phyloP scores from a whole-genome alignment of 2,113 vertebrate genomes.

The Tor tambroides region DNA sequence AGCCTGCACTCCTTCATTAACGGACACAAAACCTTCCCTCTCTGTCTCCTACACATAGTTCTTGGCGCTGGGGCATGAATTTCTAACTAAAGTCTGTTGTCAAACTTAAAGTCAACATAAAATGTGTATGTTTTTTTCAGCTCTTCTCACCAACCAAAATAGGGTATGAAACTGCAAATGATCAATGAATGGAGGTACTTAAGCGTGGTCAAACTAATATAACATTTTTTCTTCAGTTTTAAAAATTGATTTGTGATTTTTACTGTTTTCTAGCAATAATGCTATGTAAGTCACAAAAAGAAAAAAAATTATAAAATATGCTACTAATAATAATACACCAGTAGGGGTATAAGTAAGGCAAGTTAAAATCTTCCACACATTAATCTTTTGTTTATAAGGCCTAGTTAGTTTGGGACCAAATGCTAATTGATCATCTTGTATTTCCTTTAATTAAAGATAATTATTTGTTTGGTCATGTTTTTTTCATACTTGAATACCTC shows the following conservation, averaged over 20 bases:
- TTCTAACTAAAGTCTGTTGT: not conserved
- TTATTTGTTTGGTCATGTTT: not conserved
- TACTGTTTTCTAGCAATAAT: not conserved
- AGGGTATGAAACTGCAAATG: not conserved
- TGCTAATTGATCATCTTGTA: not conserved
- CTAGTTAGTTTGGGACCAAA: not conserved
- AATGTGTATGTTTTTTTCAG: not conserved
- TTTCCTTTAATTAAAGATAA: not conserved
- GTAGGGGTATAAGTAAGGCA: not conserved
- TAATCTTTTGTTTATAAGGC: not conserved
- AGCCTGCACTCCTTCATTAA: slow-evolving; percentile 60
- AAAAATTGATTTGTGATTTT: not conserved
- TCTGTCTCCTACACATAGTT: slow-evolving; percentile 31
- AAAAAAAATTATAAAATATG: not conserved
- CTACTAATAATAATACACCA: not conserved
- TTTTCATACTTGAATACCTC: not conserved
- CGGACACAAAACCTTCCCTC: slow-evolving; percentile 38
- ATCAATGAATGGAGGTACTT: too few relatives aligned
- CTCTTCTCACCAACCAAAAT: not conserved
- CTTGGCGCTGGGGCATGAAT: not conserved
- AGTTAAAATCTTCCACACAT: not conserved
- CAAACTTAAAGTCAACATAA: not conserved
- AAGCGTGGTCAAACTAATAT: not conserved
- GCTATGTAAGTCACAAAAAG: too few relatives aligned
- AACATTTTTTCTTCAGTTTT: not conserved